These are phyloP conservation scores for Crotalus viridis DNA, from an alignment of 2,113 vertebrate species.

Conservation along the genomic window DNA sequence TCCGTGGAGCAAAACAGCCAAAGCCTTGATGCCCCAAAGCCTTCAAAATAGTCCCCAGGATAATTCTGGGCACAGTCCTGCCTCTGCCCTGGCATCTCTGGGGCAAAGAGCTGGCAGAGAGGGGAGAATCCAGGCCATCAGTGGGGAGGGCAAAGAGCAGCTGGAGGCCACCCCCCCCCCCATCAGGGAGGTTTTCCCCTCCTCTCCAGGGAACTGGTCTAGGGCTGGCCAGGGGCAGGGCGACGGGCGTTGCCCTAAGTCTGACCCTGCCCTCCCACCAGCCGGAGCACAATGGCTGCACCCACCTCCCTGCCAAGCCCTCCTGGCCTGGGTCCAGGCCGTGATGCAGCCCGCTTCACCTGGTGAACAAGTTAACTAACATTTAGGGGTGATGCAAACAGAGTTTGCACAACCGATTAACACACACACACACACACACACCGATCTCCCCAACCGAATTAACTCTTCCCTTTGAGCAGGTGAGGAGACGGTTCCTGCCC, in stretches of 20 bases:
- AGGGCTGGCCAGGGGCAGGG: background rate
- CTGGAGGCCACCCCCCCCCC: background rate
- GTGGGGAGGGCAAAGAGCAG: background rate
- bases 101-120: background rate
- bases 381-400: background rate
- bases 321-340: too few relatives aligned
- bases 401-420: background rate
- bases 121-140: background rate
- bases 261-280: background rate
- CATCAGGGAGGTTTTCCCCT: background rate
- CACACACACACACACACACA: too few relatives aligned
- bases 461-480: background rate
- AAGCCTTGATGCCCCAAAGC: background rate
- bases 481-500: too few relatives aligned
- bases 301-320: background rate
- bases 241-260: fast-evolving
- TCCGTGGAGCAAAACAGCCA: background rate
- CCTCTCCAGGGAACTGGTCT: background rate
- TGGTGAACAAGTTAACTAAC: background rate
- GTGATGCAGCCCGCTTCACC: background rate
- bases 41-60: background rate
- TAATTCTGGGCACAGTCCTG: background rate
- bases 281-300: background rate
- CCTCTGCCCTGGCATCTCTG: background rate
- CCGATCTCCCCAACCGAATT: background rate